These are phyloP conservation scores for Thunnus albacares DNA, from an alignment of 2,797 vertebrate genomes.

Conservation along the genomic window DNA sequence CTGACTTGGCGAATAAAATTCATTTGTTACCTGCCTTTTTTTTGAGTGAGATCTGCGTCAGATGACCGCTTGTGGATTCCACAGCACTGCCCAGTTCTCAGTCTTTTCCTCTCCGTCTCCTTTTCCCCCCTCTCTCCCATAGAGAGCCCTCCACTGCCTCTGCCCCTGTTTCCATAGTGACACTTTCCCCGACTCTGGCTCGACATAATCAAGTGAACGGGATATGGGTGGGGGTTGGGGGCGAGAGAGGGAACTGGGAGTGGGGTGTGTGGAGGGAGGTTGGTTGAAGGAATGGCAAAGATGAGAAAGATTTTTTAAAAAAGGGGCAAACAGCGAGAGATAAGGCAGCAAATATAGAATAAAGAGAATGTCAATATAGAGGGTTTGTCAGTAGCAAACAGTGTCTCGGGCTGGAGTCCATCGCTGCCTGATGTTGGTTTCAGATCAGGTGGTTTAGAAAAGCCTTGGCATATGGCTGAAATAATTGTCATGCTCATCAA, in stretches of 20 bases:
- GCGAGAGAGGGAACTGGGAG: slow-evolving; percentile 38
- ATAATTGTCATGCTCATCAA: slow-evolving; percentile 82
- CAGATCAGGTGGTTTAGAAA: slow-evolving; percentile 65
- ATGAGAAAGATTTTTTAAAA: slow-evolving; percentile 41
- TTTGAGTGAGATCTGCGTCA: slow-evolving; percentile 25
- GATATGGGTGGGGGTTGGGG: slow-evolving; percentile 72
- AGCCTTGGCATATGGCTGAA: slow-evolving; percentile 77
- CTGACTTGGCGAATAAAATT: slow-evolving; percentile 19
- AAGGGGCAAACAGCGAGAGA: slow-evolving; percentile 53
- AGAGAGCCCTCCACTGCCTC: slow-evolving; percentile 73
- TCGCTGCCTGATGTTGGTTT: slow-evolving; percentile 45
- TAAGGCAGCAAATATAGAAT: slow-evolving; percentile 71
- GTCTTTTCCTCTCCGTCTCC: slow-evolving; percentile 16
- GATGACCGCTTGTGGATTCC: slow-evolving; percentile 65
- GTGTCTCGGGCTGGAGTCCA: slow-evolving; percentile 33
- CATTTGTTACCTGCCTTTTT: slow-evolving; percentile 30
- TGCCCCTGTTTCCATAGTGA: slow-evolving; percentile 85
- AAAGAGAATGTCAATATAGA: slow-evolving; percentile 65
- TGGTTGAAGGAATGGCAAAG: slow-evolving; percentile 66
- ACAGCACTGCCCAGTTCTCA: slow-evolving; percentile 48
- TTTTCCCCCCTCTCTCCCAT: slow-evolving; percentile 46
- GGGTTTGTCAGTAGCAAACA: slow-evolving; percentile 66
- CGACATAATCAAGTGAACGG: slow-evolving; percentile 79
- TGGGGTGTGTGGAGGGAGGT: slow-evolving; percentile 14
- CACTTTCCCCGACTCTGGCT: slow-evolving; percentile 82